Percentiles rank a stretch among this genome's conserved stretches.
phyloP scores from a whole-genome alignment of 2,797 vertebrate genomes.

The Lemur catta region DNA sequence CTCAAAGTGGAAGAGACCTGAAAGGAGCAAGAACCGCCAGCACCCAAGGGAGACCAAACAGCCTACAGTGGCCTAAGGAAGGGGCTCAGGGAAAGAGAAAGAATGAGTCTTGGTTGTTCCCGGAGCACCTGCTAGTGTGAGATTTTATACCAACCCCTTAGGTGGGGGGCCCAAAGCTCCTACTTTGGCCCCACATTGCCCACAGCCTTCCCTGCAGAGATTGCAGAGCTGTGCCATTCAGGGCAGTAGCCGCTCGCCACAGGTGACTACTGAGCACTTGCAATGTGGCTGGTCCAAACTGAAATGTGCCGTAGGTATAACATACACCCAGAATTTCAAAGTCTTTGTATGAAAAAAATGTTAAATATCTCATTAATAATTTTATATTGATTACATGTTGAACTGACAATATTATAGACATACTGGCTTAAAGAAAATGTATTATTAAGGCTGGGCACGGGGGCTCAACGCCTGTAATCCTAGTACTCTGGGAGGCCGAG shows the following conservation, averaged over 20 bases:
- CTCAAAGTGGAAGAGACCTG: neutral
- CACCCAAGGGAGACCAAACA: neutral
- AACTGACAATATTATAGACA: neutral
- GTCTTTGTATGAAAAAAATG: neutral
- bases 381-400: neutral
- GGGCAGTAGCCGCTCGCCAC: neutral
- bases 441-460: rapidly evolving
- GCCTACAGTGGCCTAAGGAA: no score
- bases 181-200: neutral
- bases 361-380: neutral
- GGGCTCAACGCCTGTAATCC: neutral
- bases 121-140: neutral
- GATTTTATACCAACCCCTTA: neutral
- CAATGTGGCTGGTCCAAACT: neutral
- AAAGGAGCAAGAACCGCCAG: neutral
- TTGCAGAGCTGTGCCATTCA: rapidly evolving
- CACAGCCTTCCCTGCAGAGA: neutral
- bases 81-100: neutral
- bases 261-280: neutral
- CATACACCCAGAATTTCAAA: neutral
- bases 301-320: neutral
- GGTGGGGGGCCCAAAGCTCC: neutral
- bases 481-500: no score
- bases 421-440: neutral
- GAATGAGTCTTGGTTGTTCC: neutral